Evolutionary conservation across 2,113 vertebrate genomes (phyloP), one percentile per base, ranked within the genome.

Genomic region (Cyanoramphus novaezelandiae): DNA sequence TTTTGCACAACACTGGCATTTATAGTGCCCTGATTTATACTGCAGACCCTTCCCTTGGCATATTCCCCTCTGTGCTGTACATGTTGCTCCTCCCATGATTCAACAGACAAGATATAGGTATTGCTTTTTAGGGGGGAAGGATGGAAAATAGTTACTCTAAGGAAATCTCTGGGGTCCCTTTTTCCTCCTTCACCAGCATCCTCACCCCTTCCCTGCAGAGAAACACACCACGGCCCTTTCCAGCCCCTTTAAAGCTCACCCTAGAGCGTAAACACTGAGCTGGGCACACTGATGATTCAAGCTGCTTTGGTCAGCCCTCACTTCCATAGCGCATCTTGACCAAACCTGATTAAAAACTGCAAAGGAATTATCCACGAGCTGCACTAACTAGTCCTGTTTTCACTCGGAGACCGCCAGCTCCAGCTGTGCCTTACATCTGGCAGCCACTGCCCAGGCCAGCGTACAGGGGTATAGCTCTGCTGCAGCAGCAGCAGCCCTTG

Each of bases 361-460:
- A 6, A 10, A 62, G 16, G 70, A 27, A 13, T 1, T 25, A 2
- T 0, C 33, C 19, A 1, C 2, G 25, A 57, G 44, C 41, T 13
- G 20, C 23, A 0, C 23, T 1, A 29, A 1, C 10, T 0, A 4
- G 6, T 35, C 7, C 67, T 4, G 3, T 0, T 6, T 7, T 7
- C 2, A 6, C 5, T 5, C 27, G 1, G 53, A 13, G 47, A 10
- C 7, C 8, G 13, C 7, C 52, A 49, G 53, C 29, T 41, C 23
- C 41, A 41, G 69, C 53, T 25, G 35, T 21, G 49, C 7, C 24
- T 8, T 60, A 3, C 13, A 50, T 29, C 49, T 1, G 47, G 41
- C 47, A 85, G 79, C 25, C 5, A 7, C 43, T 25, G 33, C 39
- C 11, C 52, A 1, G 29, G 33, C 21, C 57, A 15, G 33, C 57